These are phyloP conservation scores for Lasioglossum calceatum DNA, from an alignment of 2,888 invertebrate genomes.

Conservation along the genomic window DNA sequence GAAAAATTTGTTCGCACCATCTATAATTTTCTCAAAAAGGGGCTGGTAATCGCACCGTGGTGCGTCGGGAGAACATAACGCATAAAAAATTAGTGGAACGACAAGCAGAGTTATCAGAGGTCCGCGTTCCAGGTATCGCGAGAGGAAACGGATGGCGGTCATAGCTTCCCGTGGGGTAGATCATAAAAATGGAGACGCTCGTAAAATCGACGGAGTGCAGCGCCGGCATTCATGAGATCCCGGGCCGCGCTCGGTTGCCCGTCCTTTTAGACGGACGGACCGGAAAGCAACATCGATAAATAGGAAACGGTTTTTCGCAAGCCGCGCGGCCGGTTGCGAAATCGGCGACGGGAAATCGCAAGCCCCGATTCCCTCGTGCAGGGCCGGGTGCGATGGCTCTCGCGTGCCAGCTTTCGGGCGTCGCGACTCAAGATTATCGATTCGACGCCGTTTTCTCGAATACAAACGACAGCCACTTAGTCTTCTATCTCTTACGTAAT, in stretches of 20 bases:
- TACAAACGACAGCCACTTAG: constrained; percentile 57
- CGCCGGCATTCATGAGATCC: constrained; percentile 40
- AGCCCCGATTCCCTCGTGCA: not conserved
- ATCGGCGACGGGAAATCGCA: constrained; percentile 35
- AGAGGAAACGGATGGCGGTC: constrained; percentile 43
- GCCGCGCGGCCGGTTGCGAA: constrained; percentile 19
- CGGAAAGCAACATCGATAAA: constrained; percentile 51
- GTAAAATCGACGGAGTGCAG: constrained; percentile 63
- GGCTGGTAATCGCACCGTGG: too few relatives aligned
- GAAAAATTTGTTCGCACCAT: too few relatives aligned
- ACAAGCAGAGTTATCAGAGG: constrained; percentile 39
- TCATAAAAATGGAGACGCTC: constrained; percentile 69
- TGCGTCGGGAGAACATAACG: not conserved
- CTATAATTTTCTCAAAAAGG: not conserved
- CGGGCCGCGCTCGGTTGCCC: constrained; percentile 8
- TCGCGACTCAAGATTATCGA: constrained; percentile 52
- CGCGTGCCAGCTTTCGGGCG: constrained; percentile 50
- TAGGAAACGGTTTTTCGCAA: constrained; percentile 44
- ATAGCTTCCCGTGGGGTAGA: constrained; percentile 56
- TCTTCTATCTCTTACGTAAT: constrained; percentile 53
- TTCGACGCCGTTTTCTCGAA: constrained; percentile 47
- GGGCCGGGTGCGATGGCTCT: not conserved
- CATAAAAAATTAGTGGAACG: not conserved
- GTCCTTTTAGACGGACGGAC: constrained; percentile 30
- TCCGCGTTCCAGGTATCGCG: constrained; percentile 56